Conservation (phyloP, 2,113 vertebrate species). For the Muscicapa adusta region DNA sequence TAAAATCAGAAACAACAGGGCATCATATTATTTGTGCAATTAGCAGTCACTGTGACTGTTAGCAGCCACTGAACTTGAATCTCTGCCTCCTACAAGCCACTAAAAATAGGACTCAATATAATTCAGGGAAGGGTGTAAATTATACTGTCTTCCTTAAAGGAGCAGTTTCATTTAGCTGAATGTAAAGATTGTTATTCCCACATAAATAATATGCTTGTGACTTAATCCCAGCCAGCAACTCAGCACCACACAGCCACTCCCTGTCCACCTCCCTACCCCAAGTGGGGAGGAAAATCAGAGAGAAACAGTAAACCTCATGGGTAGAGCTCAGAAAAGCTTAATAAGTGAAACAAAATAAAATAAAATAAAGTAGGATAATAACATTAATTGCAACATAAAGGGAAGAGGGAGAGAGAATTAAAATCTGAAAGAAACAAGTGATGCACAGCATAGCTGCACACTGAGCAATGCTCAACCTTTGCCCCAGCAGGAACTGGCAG, state of each 20-base stretch:
- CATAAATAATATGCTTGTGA: background rate
- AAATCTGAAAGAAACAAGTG: background rate
- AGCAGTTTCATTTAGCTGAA: background rate
- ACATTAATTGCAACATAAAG: background rate
- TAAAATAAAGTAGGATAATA: background rate
- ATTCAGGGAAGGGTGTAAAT: background rate
- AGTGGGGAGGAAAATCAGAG: background rate
- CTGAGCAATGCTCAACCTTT: background rate
- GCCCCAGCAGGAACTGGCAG: background rate
- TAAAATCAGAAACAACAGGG: background rate
- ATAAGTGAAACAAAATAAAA: background rate
- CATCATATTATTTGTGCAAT: background rate
- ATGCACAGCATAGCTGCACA: background rate
- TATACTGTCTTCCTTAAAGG: background rate
- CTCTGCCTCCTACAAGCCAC: background rate
- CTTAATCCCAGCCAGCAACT: background rate
- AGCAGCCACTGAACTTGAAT: background rate
- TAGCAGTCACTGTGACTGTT: background rate
- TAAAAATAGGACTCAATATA: background rate
- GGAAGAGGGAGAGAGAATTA: background rate
- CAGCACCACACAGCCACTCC: background rate
- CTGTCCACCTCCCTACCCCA: background rate
- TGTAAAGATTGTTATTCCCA: background rate
- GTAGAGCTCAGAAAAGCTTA: background rate
- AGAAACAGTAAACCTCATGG: background rate